Base-by-base conservation (phyloP, 1,140 invertebrate species). In the Wasmannia auropunctata region DNA sequence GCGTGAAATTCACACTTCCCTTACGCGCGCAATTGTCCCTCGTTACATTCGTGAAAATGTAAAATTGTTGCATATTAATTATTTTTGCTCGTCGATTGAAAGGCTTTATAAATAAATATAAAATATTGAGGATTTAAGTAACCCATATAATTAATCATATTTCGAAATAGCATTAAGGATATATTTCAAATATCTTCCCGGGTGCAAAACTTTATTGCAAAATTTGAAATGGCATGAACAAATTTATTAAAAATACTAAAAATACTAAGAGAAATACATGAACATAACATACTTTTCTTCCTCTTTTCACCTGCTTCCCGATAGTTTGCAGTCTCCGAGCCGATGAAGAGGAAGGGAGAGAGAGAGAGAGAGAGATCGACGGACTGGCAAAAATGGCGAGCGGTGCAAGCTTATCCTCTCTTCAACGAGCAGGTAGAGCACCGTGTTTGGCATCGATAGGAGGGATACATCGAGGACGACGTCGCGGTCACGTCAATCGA, bases 401-500 rank as follows among this genome's bases (percentile, higher is more conserved):
- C 31, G 58, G 43, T 19, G 14, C 46, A 37, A 14, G 79, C 51
- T 72, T 83, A 72, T 83, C 51, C 79, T 83, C 67, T 83, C 67
- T 83, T 83, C 37, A 72, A 83, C 79, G 37, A 83, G 67, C 79
- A 72, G 79, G 51, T 83, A 83, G 79, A 83, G 79, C 79, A 83
- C 79, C 79, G 79, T 83, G 79, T 83, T 83, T 72, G 86, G 63
- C 65, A 91, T 91, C 90, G 90, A 91, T 91, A 65, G 75, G 74
- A 83, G 90, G 88, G 88, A 91, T 87, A 79, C 81, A 89, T 88
- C 89, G 90, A 76, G 90, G 77, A 91, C 87, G 81, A 91, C 87
- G 87, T 62, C 75, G 63, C 80, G 65, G 87, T 85, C 89, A 90
- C 91, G 93, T 93, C 93, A 94, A 94, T 94, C 93, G 92, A 91